A percentile compares a stretch with the other conserved stretches of the same genome.
These are phyloP conservation scores for Cheumatopsyche charites DNA, from an alignment of 1,140 invertebrate genomes.

Conservation along the genomic window DNA sequence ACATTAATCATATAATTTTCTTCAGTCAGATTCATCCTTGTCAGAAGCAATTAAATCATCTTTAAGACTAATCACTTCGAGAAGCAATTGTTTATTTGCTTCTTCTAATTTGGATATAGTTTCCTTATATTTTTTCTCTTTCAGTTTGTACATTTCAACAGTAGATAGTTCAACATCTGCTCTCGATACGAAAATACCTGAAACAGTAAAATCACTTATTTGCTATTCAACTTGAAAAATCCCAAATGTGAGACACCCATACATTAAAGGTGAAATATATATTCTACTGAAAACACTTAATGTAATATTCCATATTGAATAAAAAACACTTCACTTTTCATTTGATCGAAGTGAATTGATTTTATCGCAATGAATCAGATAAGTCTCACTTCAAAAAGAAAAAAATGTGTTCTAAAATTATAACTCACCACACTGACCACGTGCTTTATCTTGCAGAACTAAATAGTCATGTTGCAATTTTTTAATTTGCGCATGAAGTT, in stretches of 20 bases:
- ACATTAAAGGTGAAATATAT: too few species aligned
- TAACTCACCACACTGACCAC: conserved; percentile 35
- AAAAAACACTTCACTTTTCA: too few species aligned
- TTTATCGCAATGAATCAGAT: too few species aligned
- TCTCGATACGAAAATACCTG: conserved; percentile 39
- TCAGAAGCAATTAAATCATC: conserved; percentile 20
- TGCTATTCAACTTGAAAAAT: too few species aligned
- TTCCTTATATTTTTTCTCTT: conserved; percentile 45
- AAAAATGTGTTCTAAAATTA: too few species aligned
- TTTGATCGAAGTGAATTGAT: too few species aligned
- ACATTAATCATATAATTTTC: too few species aligned
- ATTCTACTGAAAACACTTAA: too few species aligned
- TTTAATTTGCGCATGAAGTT: conserved; percentile 27
- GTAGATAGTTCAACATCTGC: conserved; percentile 29
- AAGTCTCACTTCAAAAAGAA: too few species aligned
- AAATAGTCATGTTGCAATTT: conserved; percentile 28
- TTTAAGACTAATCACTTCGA: conserved; percentile 38
- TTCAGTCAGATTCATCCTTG: neutral
- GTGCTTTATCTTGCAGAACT: conserved; percentile 31
- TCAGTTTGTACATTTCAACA: conserved; percentile 35
- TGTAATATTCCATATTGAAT: conserved; percentile 1
- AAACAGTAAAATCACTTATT: conserved; percentile 1
- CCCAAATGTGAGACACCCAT: too few species aligned
- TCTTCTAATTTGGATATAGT: conserved; percentile 45
- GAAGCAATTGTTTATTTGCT: conserved; percentile 38